These are phyloP conservation scores for Murina feae DNA, from an alignment of 2,113 vertebrate genomes.

Conservation along the genomic window DNA sequence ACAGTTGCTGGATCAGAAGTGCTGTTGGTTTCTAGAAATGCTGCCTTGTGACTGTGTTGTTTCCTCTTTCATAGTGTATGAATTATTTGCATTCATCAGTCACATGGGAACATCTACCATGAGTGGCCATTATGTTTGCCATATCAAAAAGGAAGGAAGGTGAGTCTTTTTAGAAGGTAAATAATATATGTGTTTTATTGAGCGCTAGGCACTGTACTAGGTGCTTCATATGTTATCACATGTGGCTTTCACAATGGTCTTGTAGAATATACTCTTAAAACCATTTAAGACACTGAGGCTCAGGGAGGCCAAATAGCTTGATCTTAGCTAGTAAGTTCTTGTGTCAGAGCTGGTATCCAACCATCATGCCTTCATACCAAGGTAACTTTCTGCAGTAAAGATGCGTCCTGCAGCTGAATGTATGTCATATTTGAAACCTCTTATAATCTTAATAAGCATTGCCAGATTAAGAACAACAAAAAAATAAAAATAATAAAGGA, in stretches of 20 bases:
- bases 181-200: background rate
- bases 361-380: background rate
- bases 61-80: slow-evolving; percentile 86
- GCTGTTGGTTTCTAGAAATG: slow-evolving; percentile 1
- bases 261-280: background rate
- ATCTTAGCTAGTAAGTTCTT: background rate
- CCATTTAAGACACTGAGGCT: background rate
- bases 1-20: background rate
- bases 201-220: background rate
- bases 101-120: slow-evolving; percentile 99
- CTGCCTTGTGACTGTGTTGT: slow-evolving; percentile 25
- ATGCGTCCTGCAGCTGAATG: background rate
- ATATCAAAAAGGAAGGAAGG: slow-evolving; percentile 99
- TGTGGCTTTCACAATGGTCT: background rate
- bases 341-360: background rate
- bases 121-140: slow-evolving; percentile 98
- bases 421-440: background rate
- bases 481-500: background rate
- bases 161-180: slow-evolving; percentile 75
- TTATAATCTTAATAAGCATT: too few species aligned
- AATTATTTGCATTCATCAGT: slow-evolving; percentile 97
- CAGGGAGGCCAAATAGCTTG: background rate
- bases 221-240: background rate
- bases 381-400: background rate
- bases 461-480: background rate